phyloP scores from a whole-genome alignment of 2,113 vertebrate genomes.

The Eulemur macaco region DNA sequence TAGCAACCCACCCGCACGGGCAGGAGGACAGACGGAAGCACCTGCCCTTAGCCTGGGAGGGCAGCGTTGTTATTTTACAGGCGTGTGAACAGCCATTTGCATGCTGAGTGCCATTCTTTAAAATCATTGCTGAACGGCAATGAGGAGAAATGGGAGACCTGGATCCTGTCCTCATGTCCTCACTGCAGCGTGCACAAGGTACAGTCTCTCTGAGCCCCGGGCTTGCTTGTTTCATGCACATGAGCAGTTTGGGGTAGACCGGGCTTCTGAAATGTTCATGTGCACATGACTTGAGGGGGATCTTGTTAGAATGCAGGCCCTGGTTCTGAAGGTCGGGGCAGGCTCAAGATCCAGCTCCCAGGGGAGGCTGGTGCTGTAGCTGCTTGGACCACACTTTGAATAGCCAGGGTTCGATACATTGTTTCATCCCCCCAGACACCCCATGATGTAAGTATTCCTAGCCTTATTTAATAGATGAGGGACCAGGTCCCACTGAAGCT shows the following conservation, averaged over 20 bases:
- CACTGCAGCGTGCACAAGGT: not conserved
- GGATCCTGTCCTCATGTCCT: not conserved
- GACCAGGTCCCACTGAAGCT: not conserved
- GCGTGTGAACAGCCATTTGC: not conserved
- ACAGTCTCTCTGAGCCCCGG: not conserved
- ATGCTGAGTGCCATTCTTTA: not conserved
- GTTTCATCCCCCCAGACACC: not conserved
- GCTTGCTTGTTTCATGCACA: not conserved
- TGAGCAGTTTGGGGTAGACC: not conserved
- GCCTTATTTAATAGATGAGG: not conserved
- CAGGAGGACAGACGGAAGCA: not conserved
- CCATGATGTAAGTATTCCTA: not conserved
- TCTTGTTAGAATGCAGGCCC: not conserved
- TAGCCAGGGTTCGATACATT: not conserved
- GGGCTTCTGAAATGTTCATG: not conserved
- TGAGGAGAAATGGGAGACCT: not conserved
- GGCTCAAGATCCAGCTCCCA: not conserved
- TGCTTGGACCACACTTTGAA: not conserved
- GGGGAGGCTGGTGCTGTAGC: not conserved
- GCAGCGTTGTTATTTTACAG: not conserved
- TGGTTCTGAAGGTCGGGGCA: not conserved
- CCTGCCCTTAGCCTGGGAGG: not conserved
- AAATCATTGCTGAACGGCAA: not conserved
- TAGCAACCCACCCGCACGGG: not conserved
- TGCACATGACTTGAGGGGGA: not conserved